Base-by-base conservation (phyloP, 2,113 vertebrate genomes). In the Alces alces region DNA sequence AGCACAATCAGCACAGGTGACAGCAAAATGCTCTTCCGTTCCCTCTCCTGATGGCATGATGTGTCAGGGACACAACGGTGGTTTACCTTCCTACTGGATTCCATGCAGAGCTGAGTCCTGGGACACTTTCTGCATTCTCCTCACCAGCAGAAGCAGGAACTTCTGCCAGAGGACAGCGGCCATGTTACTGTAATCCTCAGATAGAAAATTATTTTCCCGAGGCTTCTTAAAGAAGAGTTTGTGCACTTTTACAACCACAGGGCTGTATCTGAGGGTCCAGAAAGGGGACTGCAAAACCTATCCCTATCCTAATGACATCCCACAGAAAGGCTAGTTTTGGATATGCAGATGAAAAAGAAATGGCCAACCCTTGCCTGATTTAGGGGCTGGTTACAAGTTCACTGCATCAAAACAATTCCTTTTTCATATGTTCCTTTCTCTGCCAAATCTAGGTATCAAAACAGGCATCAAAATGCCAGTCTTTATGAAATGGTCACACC, bases 401-500 rank as follows among this genome's bases (percentile, higher is more conserved):
- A 98, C 96, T 97, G 97, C 96, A 98, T 98, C 89, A 96, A 96
- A 98, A 87, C 90, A 94, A 98, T 98, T 94, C 90, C 93, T 98
- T 99, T 98, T 98, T 98, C 98, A 98, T 97, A 98, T 98, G 97
- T 96, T 96, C 78, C 88, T 96, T 97, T 96, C 96, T 98, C 97
- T 98, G 97, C 88, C 39, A 98, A 98, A 93, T 95, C 95, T 97
- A 97, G 36, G 94, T 97, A 92, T 8, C 87, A 91, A 97, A 47
- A 88, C 85, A 98, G 98, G 96, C 97, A 99, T 98, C 93, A 90
- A 98, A 98, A 99, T 98, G 98, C 99, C 98, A 98, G 98, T 97
- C 97, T 97, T 99, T 97, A 97, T 89, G 97, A 96, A 97, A 98
- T 88, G 96, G 97, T 97, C 99, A 98, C 99, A 99, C 99, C 99